A percentile compares a stretch with the other conserved stretches of the same genome.
phyloP scores from a whole-genome alignment of 1,140 invertebrate genomes.

The Camponotus vicinus region DNA sequence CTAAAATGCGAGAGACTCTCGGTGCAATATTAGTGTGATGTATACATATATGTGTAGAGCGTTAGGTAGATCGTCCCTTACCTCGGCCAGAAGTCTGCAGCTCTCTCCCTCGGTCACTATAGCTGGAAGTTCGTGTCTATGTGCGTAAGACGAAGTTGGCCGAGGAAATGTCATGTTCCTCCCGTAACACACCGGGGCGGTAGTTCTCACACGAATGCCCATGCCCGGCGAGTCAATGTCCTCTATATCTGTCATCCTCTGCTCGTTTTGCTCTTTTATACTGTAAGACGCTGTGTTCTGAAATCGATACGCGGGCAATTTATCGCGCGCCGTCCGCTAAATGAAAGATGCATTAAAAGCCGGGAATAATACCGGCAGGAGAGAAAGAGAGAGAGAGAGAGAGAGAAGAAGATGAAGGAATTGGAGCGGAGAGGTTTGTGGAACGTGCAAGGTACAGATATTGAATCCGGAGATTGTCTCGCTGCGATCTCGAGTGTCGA shows the following conservation, averaged over 20 bases:
- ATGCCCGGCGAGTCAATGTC: slow-evolving; percentile 78
- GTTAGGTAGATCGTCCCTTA: slow-evolving; percentile 59
- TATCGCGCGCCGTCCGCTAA: slow-evolving; percentile 45
- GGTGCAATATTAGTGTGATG: not conserved
- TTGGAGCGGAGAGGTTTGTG: not conserved
- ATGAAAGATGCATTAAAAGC: slow-evolving; percentile 58
- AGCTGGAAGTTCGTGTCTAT: slow-evolving; percentile 87
- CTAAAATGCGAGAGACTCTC: not conserved
- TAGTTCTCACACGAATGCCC: slow-evolving; percentile 76
- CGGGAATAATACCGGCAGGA: slow-evolving; percentile 2
- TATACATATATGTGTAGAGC: not conserved
- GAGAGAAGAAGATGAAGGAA: too few species aligned
- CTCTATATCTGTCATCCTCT: slow-evolving; percentile 81
- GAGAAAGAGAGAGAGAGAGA: not conserved
- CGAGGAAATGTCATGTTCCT: slow-evolving; percentile 89
- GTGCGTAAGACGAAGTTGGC: slow-evolving; percentile 84
- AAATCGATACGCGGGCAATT: slow-evolving; percentile 66
- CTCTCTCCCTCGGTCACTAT: slow-evolving; percentile 89
- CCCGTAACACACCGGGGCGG: slow-evolving; percentile 84
- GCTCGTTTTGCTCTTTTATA: slow-evolving; percentile 83
- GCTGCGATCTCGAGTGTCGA: not conserved
- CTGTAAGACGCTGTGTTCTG: slow-evolving; percentile 86
- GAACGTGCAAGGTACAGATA: slow-evolving; percentile 5
- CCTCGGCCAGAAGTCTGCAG: slow-evolving; percentile 84
- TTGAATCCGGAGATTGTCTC: slow-evolving; percentile 13